phyloP scores from a whole-genome alignment of 2,888 invertebrate genomes.

The Tenthredo scrophulariae region DNA sequence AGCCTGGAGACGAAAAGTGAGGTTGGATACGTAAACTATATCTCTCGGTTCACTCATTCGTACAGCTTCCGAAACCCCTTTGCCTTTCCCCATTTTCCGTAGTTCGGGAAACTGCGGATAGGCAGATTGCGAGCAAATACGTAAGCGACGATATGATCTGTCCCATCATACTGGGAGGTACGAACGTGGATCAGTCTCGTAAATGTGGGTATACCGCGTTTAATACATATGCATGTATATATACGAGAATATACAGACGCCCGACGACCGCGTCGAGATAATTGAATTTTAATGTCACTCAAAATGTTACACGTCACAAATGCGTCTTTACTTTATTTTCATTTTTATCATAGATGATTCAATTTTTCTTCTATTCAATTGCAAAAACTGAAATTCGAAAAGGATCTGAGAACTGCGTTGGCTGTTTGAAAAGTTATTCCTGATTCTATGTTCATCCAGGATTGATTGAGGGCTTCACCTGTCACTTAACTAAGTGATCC shows the following conservation, averaged over 20 bases:
- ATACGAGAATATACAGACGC: background rate
- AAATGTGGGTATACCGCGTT: background rate
- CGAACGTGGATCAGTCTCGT: background rate
- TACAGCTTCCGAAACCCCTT: constrained; percentile 43
- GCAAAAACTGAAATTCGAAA: background rate
- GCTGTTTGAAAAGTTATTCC: background rate
- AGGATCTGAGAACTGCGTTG: no score
- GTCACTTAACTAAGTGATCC: background rate
- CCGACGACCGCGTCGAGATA: background rate
- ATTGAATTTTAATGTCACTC: constrained; percentile 40
- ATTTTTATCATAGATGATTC: background rate
- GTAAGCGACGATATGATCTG: constrained; percentile 48
- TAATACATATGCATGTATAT: background rate
- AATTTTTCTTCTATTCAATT: background rate
- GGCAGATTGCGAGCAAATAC: constrained; percentile 53
- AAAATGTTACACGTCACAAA: background rate
- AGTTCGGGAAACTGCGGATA: constrained; percentile 43
- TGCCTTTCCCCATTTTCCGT: constrained; percentile 45
- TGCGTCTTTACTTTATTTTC: background rate
- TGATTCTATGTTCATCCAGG: background rate
- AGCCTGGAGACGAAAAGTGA: constrained; percentile 5
- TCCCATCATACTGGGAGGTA: constrained; percentile 12
- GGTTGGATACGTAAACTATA: constrained; percentile 28
- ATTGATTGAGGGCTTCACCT: constrained; percentile 4
- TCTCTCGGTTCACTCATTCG: constrained; percentile 37